Conservation (phyloP, 2,888 invertebrate genomes). For the Tetropium fuscum region DNA sequence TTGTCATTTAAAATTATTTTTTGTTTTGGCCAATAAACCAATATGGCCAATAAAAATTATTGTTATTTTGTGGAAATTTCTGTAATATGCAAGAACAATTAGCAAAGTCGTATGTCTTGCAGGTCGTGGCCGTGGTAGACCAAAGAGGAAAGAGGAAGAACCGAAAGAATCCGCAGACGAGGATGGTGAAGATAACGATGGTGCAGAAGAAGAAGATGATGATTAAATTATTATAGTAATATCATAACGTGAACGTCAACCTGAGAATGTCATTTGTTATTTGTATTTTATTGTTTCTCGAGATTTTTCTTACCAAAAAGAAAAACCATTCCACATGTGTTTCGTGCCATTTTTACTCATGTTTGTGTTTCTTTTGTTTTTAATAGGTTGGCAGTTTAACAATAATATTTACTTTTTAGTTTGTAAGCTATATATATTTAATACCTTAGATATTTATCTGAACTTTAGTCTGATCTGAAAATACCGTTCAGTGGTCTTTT, state of each 20-base stretch:
- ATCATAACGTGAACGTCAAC: slow-evolving; percentile 21
- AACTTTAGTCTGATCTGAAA: slow-evolving; percentile 27
- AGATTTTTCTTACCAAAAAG: slow-evolving; percentile 12
- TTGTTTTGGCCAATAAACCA: too few relatives aligned
- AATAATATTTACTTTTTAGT: slow-evolving; percentile 35
- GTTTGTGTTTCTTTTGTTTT: slow-evolving; percentile 17
- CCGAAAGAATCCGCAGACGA: slow-evolving; percentile 64
- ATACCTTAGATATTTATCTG: slow-evolving; percentile 35
- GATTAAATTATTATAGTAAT: slow-evolving; percentile 50
- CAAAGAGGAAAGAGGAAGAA: slow-evolving; percentile 64
- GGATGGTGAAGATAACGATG: slow-evolving; percentile 64
- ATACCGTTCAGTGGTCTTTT: slow-evolving; percentile 24
- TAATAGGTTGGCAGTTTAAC: slow-evolving; percentile 30
- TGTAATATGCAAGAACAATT: too few relatives aligned
- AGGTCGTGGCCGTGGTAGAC: slow-evolving; percentile 64
- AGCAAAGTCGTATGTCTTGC: too few relatives aligned
- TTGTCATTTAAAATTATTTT: slow-evolving; percentile 4
- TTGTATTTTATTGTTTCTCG: slow-evolving; percentile 13
- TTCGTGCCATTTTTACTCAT: slow-evolving; percentile 28
- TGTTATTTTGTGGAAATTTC: too few relatives aligned
- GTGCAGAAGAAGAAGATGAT: slow-evolving; percentile 59
- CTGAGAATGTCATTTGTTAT: slow-evolving; percentile 19
- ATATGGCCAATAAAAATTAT: too few relatives aligned
- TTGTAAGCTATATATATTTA: slow-evolving; percentile 35
- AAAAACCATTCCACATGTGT: slow-evolving; percentile 30